A percentile compares a stretch with the other conserved stretches of the same genome.
These are phyloP conservation scores for Drosophila orosa DNA, from an alignment of 1,140 invertebrate genomes.

Conservation along the genomic window DNA sequence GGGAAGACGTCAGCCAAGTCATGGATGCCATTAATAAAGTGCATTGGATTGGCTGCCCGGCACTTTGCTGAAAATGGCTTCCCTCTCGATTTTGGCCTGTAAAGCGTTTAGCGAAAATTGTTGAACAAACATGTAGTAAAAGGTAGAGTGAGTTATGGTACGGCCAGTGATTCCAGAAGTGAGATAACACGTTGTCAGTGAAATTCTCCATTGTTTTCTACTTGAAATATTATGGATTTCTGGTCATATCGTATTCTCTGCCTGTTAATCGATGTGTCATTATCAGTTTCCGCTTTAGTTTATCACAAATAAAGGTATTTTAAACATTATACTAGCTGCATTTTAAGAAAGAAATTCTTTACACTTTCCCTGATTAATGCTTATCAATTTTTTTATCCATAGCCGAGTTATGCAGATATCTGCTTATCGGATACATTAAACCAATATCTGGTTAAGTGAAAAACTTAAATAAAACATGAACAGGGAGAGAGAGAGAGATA, in stretches of 20 bases:
- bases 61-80: slow-evolving; percentile 30
- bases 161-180: slow-evolving; percentile 1
- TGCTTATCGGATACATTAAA: background rate
- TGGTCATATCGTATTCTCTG: background rate
- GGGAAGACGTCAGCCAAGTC: slow-evolving; percentile 21
- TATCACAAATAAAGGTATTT: background rate
- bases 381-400: background rate
- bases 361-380: background rate
- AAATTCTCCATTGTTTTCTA: slow-evolving; percentile 15
- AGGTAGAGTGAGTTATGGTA: slow-evolving; percentile 14
- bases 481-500: slow-evolving; percentile 1
- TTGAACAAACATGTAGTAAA: slow-evolving; percentile 45
- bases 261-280: background rate
- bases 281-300: background rate
- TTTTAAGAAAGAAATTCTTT: too few relatives aligned
- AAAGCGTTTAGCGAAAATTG: slow-evolving; percentile 51
- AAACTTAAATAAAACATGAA: slow-evolving; percentile 18
- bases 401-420: background rate
- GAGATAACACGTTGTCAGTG: slow-evolving; percentile 5
- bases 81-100: slow-evolving; percentile 11
- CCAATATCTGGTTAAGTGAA: background rate
- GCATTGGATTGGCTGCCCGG: slow-evolving; percentile 63
- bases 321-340: too few relatives aligned
- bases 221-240: slow-evolving; percentile 21
- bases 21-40: slow-evolving; percentile 77